Percentiles rank a stretch among this genome's conserved stretches.
Evolutionary conservation across 2,888 invertebrate species (phyloP).

Genomic region (Taenaris catops): DNA sequence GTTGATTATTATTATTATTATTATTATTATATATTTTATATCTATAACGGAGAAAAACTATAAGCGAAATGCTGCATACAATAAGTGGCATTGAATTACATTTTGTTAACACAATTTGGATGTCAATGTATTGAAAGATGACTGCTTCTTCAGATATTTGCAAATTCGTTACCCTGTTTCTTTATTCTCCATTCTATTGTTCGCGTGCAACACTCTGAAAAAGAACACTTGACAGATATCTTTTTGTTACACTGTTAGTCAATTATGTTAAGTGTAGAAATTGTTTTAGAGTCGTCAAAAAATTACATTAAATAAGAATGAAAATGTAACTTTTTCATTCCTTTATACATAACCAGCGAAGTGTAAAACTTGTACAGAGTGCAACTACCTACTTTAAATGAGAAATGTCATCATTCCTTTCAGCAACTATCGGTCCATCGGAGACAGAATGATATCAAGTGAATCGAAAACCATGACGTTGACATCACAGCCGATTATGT

Average conservation of each 20-base stretch:
- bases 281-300: slow-evolving; percentile 3
- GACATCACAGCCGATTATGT: slow-evolving; percentile 30
- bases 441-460: slow-evolving; percentile 27
- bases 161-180: background rate
- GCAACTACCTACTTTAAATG: slow-evolving; percentile 10
- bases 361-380: slow-evolving; percentile 10
- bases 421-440: slow-evolving; percentile 25
- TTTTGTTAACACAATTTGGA: too few relatives aligned
- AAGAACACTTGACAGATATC: background rate
- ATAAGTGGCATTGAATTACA: too few relatives aligned
- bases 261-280: slow-evolving; percentile 6
- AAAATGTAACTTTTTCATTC: slow-evolving; percentile 7
- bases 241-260: background rate
- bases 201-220: background rate
- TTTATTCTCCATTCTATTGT: slow-evolving; percentile 2
- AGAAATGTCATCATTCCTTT: slow-evolving; percentile 32
- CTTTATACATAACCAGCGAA: slow-evolving; percentile 10
- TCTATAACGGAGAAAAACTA: too few relatives aligned
- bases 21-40: too few relatives aligned
- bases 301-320: slow-evolving; percentile 6
- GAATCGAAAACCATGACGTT: slow-evolving; percentile 27
- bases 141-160: too few relatives aligned
- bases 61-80: too few relatives aligned
- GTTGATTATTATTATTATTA: too few relatives aligned
- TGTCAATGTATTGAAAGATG: too few relatives aligned